These are phyloP conservation scores for Acronicta leporina DNA, from an alignment of 2,888 invertebrate species.

Conservation along the genomic window DNA sequence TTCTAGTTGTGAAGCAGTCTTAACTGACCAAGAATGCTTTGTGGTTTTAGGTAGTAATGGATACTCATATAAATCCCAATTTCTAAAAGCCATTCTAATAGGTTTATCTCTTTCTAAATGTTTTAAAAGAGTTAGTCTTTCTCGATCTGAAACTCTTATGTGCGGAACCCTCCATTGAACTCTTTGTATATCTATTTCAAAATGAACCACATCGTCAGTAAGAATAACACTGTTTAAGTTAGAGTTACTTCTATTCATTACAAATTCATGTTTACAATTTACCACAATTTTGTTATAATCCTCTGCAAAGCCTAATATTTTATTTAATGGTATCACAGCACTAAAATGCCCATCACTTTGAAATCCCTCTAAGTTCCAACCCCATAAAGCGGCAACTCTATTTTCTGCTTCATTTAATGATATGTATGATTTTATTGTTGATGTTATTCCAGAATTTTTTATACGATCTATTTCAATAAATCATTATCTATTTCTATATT, in stretches of 20 bases:
- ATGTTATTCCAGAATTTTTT: conserved; percentile 24
- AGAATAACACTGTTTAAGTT: conserved; percentile 56
- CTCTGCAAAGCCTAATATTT: conserved; percentile 45
- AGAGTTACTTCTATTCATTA: conserved; percentile 61
- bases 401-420: conserved; percentile 55
- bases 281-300: conserved; percentile 69
- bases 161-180: too few relatives aligned
- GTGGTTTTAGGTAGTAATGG: conserved; percentile 2
- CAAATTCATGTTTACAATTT: conserved; percentile 71
- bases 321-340: conserved; percentile 22
- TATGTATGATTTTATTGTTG: conserved; percentile 4
- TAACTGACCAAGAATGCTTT: conserved; percentile 4
- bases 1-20: too few relatives aligned
- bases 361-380: conserved; percentile 46
- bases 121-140: too few relatives aligned
- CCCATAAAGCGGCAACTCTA: conserved; percentile 50
- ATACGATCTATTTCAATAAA: too few relatives aligned
- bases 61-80: too few relatives aligned
- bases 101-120: too few relatives aligned
- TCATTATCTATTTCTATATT: too few relatives aligned
- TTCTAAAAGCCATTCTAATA: too few relatives aligned
- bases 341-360: conserved; percentile 51
- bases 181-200: conserved; percentile 37
- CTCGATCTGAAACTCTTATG: too few relatives aligned
- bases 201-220: conserved; percentile 17